A percentile compares a stretch with the other conserved stretches of the same genome.
Evolutionary conservation across 1,140 invertebrate species (phyloP).

Genomic region (Pseudobourletiella spinata): DNA sequence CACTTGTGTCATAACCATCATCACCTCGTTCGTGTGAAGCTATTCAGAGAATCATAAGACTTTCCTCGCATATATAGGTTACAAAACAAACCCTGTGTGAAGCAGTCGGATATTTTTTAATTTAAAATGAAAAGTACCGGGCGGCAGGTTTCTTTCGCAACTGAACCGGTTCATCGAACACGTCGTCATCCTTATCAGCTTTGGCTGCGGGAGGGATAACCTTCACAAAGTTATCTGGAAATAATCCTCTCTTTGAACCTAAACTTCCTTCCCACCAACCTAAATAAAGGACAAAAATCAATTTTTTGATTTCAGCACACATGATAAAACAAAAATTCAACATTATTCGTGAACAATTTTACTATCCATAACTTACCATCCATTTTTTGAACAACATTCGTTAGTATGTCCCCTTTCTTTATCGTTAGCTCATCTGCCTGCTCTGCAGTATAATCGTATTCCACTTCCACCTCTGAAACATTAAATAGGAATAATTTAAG

Average conservation of each 20-base stretch:
- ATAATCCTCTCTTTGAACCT: conserved; percentile 80
- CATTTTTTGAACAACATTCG: conserved; percentile 66
- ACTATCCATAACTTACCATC: conserved; percentile 47
- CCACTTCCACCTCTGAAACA: conserved; percentile 46
- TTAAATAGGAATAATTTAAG: no score
- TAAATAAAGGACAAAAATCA: background rate
- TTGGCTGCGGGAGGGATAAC: conserved; percentile 40
- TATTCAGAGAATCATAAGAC: no score
- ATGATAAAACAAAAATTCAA: background rate
- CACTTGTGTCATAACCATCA: no score
- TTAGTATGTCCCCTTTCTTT: conserved; percentile 79
- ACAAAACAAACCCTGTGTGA: no score
- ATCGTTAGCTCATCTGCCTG: conserved; percentile 76
- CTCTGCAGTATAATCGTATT: conserved; percentile 69
- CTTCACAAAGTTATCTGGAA: conserved; percentile 94
- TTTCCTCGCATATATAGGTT: no score
- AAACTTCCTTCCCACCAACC: conserved; percentile 95
- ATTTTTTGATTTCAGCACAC: background rate
- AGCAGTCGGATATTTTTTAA: no score
- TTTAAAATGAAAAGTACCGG: no score
- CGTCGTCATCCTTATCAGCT: background rate
- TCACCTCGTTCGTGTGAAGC: no score
- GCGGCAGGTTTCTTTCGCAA: background rate
- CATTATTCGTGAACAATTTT: background rate
- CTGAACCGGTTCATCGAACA: background rate